Evolutionary conservation across 1,140 invertebrate genomes (phyloP).

Genomic region (Dryas iulia): DNA sequence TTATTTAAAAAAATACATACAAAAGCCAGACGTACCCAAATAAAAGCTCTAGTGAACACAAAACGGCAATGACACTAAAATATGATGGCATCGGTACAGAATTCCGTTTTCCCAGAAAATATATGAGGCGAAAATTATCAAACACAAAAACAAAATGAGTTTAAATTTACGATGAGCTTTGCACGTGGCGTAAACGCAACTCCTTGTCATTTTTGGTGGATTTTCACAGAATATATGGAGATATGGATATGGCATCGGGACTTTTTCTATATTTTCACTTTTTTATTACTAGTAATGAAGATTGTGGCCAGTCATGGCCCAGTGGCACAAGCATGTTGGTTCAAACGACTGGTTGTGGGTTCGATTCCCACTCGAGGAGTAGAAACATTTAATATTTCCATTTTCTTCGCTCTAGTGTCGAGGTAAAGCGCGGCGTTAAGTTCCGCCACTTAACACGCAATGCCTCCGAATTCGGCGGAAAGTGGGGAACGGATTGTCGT

Average conservation of each 20-base stretch:
- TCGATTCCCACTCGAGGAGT: no score
- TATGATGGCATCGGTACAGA: neutral
- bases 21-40: neutral
- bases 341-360: no score
- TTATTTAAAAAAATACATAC: no score
- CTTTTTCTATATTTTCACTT: neutral
- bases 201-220: slow-evolving; percentile 26
- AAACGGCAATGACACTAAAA: slow-evolving; percentile 3
- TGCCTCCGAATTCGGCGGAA: no score
- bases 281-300: no score
- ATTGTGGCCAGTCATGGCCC: no score
- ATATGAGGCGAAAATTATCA: slow-evolving; percentile 36
- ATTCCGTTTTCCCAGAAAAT: slow-evolving; percentile 20
- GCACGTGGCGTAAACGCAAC: slow-evolving; percentile 26
- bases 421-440: no score
- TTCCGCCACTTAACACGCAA: no score
- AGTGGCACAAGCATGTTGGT: no score
- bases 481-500: no score
- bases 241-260: neutral
- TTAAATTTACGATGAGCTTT: slow-evolving; percentile 30
- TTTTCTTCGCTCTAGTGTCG: no score
- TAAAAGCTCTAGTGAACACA: neutral
- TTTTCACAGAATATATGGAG: neutral
- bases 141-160: slow-evolving; percentile 31
- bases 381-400: no score